Conservation (phyloP, 2,888 invertebrate genomes). For the Macrophya alboannulata region DNA sequence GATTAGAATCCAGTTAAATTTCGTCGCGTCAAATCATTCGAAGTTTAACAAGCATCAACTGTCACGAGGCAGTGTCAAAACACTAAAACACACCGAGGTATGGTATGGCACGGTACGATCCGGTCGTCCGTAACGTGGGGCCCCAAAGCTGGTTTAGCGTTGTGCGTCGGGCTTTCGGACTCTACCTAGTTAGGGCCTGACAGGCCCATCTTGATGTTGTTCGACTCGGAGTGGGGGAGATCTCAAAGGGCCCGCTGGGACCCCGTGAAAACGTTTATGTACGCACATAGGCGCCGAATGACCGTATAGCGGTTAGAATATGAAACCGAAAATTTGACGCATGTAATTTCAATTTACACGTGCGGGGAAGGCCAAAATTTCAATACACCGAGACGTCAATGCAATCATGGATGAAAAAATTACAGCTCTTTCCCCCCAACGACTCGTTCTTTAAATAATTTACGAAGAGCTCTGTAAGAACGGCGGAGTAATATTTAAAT, state of each 20-base stretch:
- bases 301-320: neutral
- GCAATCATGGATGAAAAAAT: neutral
- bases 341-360: conserved; percentile 4
- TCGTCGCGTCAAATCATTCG: conserved; percentile 59
- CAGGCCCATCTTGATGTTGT: conserved; percentile 76
- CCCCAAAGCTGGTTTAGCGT: conserved; percentile 44
- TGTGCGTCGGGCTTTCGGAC: conserved; percentile 64
- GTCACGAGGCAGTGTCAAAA: conserved; percentile 76
- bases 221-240: conserved; percentile 68
- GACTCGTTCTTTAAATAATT: neutral
- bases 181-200: conserved; percentile 78
- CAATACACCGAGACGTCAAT: neutral
- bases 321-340: neutral
- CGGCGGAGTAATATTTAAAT: neutral
- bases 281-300: conserved; percentile 72
- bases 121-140: conserved; percentile 58
- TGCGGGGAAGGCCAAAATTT: neutral
- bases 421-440: neutral
- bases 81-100: conserved; percentile 68
- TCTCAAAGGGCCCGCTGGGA: conserved; percentile 74
- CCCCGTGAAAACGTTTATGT: conserved; percentile 77
- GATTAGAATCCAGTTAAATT: conserved; percentile 65
- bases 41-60: conserved; percentile 63
- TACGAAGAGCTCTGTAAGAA: neutral
- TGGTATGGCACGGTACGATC: conserved; percentile 30